Evolutionary conservation across 2,888 invertebrate species (phyloP).

Genomic region (Acanthosepion esculentum): DNA sequence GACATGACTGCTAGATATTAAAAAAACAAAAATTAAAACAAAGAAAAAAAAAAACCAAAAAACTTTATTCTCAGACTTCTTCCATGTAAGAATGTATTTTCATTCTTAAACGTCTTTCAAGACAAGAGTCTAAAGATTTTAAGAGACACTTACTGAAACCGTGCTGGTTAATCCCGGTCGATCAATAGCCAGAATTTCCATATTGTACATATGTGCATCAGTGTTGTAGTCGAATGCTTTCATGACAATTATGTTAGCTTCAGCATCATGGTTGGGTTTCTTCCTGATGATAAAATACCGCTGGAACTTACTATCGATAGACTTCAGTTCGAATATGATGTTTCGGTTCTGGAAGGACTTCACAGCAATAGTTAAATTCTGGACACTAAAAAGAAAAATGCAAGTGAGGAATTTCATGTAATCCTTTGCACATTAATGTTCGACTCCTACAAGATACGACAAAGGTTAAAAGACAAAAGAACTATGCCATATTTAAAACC

Average conservation of each 20-base stretch:
- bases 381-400: background rate
- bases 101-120: background rate
- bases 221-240: background rate
- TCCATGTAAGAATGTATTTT: too few relatives aligned
- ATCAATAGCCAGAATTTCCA: background rate
- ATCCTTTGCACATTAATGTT: too few relatives aligned
- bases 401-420: background rate
- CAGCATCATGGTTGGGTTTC: slow-evolving; percentile 17
- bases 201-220: background rate
- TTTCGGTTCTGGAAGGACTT: slow-evolving; percentile 24
- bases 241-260: slow-evolving; percentile 38
- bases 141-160: background rate
- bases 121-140: background rate
- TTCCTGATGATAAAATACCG: background rate
- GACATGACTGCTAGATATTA: too few relatives aligned
- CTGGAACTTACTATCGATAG: background rate
- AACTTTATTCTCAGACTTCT: too few relatives aligned
- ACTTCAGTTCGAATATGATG: background rate
- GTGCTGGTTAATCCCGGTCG: background rate
- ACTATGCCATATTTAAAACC: too few relatives aligned
- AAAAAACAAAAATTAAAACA: too few relatives aligned
- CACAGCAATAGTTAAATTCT: slow-evolving; percentile 38
- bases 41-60: too few relatives aligned
- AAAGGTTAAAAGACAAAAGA: too few relatives aligned
- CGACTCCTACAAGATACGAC: too few relatives aligned